Percentiles rank a stretch among this genome's conserved stretches.
These are phyloP conservation scores for Echeneis naucrates DNA, from an alignment of 2,797 vertebrate genomes.

Conservation along the genomic window DNA sequence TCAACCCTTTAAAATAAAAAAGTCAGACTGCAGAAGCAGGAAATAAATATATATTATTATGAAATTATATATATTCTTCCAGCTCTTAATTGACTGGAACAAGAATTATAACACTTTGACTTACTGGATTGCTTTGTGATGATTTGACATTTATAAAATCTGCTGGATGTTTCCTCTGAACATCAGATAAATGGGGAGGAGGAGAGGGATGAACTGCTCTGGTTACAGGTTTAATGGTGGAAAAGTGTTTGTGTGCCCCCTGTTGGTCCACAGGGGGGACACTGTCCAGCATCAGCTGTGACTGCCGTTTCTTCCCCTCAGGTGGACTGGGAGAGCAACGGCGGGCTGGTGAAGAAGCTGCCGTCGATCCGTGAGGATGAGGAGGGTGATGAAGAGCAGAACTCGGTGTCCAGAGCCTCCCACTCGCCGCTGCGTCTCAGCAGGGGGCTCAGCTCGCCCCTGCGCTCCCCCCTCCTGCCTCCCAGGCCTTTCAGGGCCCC, in stretches of 20 bases:
- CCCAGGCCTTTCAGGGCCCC: constrained; percentile 82
- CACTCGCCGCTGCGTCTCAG: constrained; percentile 83
- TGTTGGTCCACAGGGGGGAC: no score
- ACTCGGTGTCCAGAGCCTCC: constrained; percentile 69
- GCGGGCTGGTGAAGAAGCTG: constrained; percentile 87
- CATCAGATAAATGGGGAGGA: no score
- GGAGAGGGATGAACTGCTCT: not conserved
- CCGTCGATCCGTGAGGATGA: constrained; percentile 88
- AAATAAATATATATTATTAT: no score
- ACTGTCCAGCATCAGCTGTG: no score
- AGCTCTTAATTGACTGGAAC: no score
- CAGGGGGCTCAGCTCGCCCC: constrained; percentile 81
- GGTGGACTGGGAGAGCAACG: constrained; percentile 88
- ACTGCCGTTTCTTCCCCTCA: constrained; percentile 38
- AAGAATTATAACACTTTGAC: no score
- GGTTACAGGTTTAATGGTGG: not conserved
- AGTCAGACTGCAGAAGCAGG: no score
- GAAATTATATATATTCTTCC: no score
- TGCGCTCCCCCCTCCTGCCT: constrained; percentile 84
- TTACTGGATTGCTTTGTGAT: no score
- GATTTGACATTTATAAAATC: no score
- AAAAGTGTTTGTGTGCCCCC: constrained; percentile 60
- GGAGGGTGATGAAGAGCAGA: constrained; percentile 85
- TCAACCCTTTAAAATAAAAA: no score
- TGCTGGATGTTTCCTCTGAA: no score